phyloP scores from a whole-genome alignment of 2,888 invertebrate genomes.

The Psylliodes chrysocephalus region DNA sequence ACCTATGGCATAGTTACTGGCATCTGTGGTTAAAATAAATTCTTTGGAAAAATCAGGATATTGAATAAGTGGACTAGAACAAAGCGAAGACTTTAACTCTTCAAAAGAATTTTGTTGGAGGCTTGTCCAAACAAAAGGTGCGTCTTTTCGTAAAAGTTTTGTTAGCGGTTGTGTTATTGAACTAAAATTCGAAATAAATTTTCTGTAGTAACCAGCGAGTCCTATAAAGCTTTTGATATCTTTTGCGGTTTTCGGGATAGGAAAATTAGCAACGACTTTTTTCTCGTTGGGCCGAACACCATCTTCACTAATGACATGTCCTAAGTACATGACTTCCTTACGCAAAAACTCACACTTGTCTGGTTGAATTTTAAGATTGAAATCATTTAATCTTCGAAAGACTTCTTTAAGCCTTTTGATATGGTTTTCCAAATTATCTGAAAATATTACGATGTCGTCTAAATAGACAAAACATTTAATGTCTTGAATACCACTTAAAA shows the following conservation, averaged over 20 bases:
- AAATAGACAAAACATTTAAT: conserved; percentile 55
- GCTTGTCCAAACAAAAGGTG: conserved; percentile 33
- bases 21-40: conserved; percentile 57
- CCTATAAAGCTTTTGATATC: conserved; percentile 44
- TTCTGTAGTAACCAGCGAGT: conserved; percentile 40
- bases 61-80: conserved; percentile 42
- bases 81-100: conserved; percentile 38
- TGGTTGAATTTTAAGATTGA: no score
- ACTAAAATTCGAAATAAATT: conserved; percentile 38
- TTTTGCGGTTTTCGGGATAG: conserved; percentile 33
- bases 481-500: conserved; percentile 50
- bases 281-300: conserved; percentile 40
- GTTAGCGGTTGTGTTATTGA: conserved; percentile 38
- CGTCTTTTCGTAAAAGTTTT: conserved; percentile 38
- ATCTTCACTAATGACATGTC: conserved; percentile 38
- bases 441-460: conserved; percentile 56
- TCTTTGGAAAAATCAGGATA: conserved; percentile 52
- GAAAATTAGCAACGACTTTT: conserved; percentile 37
- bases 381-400: no score
- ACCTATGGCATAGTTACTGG: conserved; percentile 49
- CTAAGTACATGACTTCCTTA: conserved; percentile 41
- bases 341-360: no score
- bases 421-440: conserved; percentile 47
- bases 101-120: conserved; percentile 43
- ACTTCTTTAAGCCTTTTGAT: conserved; percentile 39